Evolutionary conservation across 2,113 vertebrate species (phyloP), one percentile per base, ranked within the genome.

Genomic region (Galemys pyrenaicus): DNA sequence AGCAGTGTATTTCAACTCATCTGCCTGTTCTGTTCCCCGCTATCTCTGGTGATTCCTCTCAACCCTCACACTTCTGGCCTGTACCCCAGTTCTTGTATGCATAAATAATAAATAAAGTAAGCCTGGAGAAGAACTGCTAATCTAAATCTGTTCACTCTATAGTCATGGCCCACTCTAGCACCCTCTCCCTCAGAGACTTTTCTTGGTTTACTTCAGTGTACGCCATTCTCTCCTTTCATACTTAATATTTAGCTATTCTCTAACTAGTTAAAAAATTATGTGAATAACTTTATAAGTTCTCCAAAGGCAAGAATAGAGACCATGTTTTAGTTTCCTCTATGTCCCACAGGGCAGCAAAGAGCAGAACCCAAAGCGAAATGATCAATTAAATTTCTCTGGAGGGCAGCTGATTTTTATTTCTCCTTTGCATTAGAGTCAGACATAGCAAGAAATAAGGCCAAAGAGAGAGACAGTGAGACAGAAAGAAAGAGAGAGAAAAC

Each of bases 131-230:
- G 46, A 80, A 67, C 24, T 12, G 64, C 46, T 58, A 73, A 87
- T 77, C 35, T 87, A 54, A 89, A 75, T 77, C 68, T 68, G 74
- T 65, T 92, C 54, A 75, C 56, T 77, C 44, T 91, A 37, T 56
- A 87, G 20, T 17, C 62, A 64, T 62, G 51, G 51, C 54, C 35
- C 44, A 91, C 56, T 77, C 41, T 77, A 77, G 62, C 20, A 91
- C 35, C 39, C 70, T 39, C 51, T 81, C 81, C 91, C 93, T 74
- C 37, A 91, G 41, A 68, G 82, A 54, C 32, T 93, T 60, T 74
- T 93, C 81, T 74, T 93, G 41, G 32, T 87, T 82, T 68, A 91
- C 26, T 82, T 67, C 51, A 90, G 30, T 54, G 26, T 41, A 95
- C 41, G 54, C 54, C 77, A 70, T 77, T 87, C 68, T 87, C 68